Percentiles rank a stretch among this genome's conserved stretches.
Evolutionary conservation across 2,888 invertebrate species (phyloP).

Genomic region (Heterodera filipjevi): DNA sequence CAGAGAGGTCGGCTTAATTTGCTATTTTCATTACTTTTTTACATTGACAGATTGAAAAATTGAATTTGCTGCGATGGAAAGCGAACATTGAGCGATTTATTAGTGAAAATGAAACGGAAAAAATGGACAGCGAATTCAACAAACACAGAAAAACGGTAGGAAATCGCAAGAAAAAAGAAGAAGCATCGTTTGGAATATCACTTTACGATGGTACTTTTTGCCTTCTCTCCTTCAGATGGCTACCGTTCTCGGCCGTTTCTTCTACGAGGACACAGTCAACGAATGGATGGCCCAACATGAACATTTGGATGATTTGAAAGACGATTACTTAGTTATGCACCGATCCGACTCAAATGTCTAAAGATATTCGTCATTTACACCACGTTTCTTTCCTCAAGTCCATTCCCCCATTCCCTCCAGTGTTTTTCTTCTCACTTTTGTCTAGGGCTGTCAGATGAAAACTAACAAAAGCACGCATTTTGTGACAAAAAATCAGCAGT

Average conservation of each 20-base stretch:
- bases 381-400: too few relatives aligned
- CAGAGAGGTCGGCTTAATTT: conserved; percentile 17
- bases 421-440: too few relatives aligned
- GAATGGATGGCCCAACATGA: conserved; percentile 35
- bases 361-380: too few relatives aligned
- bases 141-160: background rate
- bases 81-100: background rate
- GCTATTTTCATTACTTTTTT: background rate
- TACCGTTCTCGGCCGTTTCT: conserved; percentile 29
- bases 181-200: too few relatives aligned
- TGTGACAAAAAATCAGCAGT: too few relatives aligned
- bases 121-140: conserved; percentile 5
- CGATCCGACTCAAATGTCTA: background rate
- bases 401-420: too few relatives aligned
- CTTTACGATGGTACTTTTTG: background rate
- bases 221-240: conserved; percentile 28
- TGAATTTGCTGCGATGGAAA: conserved; percentile 34
- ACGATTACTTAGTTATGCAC: background rate
- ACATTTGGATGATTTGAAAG: conserved; percentile 15
- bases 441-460: too few relatives aligned
- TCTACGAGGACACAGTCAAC: conserved; percentile 38
- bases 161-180: background rate
- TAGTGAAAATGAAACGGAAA: background rate
- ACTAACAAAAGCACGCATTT: too few relatives aligned
- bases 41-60: conserved; percentile 32